Percentiles rank a stretch among this genome's conserved stretches.
Conservation (phyloP, 2,797 vertebrate species). For the Paratrypauchen microcephalus region DNA sequence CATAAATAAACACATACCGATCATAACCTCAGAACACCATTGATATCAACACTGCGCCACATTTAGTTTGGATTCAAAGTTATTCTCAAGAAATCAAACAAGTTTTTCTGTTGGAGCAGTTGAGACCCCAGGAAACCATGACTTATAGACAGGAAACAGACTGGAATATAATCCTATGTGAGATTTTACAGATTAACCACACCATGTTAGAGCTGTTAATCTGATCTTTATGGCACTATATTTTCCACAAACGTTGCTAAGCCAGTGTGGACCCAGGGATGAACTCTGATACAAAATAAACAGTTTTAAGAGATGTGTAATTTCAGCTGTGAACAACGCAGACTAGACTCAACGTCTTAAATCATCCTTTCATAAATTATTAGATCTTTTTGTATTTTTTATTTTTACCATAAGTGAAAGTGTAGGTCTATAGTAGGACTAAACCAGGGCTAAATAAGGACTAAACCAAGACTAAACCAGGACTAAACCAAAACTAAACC, state of each 20-base stretch:
- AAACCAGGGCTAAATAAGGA: too few relatives aligned
- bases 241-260: not conserved
- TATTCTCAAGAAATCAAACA: not conserved
- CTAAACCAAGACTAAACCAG: too few relatives aligned
- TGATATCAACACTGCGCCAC: too few relatives aligned
- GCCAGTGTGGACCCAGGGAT: not conserved
- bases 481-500: not conserved
- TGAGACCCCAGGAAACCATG: slow-evolving; percentile 1
- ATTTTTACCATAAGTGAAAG: too few relatives aligned
- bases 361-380: not conserved
- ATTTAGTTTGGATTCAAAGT: not conserved
- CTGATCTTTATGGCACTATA: slow-evolving; percentile 4
- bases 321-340: slow-evolving; percentile 3
- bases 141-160: not conserved
- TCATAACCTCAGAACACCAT: too few relatives aligned
- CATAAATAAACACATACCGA: too few relatives aligned
- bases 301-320: not conserved
- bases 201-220: slow-evolving; percentile 2
- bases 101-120: not conserved
- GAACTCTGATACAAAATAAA: slow-evolving; percentile 8
- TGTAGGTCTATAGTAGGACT: too few relatives aligned
- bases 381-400: not conserved
- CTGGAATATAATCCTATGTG: slow-evolving; percentile 9
- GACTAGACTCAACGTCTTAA: not conserved
- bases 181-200: slow-evolving; percentile 13